These are phyloP conservation scores for Acanthosepion lycidas DNA, from an alignment of 2,888 invertebrate genomes.

Conservation along the genomic window DNA sequence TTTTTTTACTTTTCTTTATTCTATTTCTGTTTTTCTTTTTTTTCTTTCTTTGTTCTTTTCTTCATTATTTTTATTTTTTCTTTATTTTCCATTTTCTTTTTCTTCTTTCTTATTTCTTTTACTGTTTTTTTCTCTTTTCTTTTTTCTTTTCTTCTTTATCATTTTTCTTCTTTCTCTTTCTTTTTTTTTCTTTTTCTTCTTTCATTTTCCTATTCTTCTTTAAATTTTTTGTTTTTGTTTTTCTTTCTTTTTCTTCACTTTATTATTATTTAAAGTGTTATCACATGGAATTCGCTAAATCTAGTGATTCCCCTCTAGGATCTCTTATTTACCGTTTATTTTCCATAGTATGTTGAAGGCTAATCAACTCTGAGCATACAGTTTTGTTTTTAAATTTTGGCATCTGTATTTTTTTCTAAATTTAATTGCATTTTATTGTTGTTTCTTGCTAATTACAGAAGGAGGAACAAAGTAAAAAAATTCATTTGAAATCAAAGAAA, in stretches of 20 bases:
- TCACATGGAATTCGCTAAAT: neutral
- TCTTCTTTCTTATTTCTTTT: neutral
- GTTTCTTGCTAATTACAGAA: conserved; percentile 2
- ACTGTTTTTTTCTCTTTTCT: neutral
- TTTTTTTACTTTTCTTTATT: neutral
- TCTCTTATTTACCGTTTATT: neutral
- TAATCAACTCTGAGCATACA: neutral
- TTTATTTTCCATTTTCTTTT: neutral
- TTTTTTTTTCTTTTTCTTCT: neutral
- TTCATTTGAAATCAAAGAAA: neutral
- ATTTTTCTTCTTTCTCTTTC: neutral
- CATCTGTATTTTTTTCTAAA: neutral
- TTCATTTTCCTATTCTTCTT: neutral
- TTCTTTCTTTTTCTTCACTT: neutral
- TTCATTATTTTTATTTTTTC: neutral
- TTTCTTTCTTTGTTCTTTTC: neutral
- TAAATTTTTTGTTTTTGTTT: neutral
- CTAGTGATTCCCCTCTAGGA: neutral
- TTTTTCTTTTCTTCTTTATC: neutral
- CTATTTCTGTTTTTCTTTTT: neutral
- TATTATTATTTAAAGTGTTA: neutral
- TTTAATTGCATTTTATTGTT: neutral
- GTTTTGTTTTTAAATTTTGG: neutral
- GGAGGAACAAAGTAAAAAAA: neutral
- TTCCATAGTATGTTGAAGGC: neutral